These are phyloP conservation scores for Papilio helenus DNA, from an alignment of 1,140 invertebrate genomes.

Conservation along the genomic window DNA sequence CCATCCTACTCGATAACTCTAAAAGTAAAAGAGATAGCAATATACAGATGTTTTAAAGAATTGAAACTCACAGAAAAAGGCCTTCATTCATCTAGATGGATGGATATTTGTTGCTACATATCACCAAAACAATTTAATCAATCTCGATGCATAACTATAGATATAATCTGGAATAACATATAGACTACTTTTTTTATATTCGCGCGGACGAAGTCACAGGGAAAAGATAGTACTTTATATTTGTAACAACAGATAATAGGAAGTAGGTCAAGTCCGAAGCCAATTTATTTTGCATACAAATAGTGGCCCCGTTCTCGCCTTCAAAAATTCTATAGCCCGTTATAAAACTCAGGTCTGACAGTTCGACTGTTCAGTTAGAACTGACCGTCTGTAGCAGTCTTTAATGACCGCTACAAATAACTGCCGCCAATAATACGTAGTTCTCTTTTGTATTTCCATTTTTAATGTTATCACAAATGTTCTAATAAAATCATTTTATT, in stretches of 20 bases:
- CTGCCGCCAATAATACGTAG: not conserved
- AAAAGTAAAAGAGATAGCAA: too few relatives aligned
- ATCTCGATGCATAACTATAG: too few relatives aligned
- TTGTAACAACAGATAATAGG: not conserved
- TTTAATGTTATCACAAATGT: not conserved
- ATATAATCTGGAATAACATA: too few relatives aligned
- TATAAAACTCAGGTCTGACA: too few relatives aligned
- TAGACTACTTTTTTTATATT: too few relatives aligned
- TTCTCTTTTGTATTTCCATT: not conserved
- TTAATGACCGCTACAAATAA: not conserved
- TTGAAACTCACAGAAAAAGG: too few relatives aligned
- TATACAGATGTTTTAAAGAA: too few relatives aligned
- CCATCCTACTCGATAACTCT: too few relatives aligned
- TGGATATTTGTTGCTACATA: too few relatives aligned
- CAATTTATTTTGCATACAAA: constrained; percentile 23
- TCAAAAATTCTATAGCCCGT: not conserved
- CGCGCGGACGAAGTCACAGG: too few relatives aligned
- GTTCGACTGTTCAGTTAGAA: not conserved
- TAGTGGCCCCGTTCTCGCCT: constrained; percentile 4
- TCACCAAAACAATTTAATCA: too few relatives aligned
- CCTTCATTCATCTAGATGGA: too few relatives aligned
- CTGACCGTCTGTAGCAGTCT: not conserved
- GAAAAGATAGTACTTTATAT: not conserved
- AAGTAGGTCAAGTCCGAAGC: not conserved
- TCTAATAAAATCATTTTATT: not conserved